phyloP scores from a whole-genome alignment of 2,888 invertebrate genomes.

The Amphimallon solstitiale region DNA sequence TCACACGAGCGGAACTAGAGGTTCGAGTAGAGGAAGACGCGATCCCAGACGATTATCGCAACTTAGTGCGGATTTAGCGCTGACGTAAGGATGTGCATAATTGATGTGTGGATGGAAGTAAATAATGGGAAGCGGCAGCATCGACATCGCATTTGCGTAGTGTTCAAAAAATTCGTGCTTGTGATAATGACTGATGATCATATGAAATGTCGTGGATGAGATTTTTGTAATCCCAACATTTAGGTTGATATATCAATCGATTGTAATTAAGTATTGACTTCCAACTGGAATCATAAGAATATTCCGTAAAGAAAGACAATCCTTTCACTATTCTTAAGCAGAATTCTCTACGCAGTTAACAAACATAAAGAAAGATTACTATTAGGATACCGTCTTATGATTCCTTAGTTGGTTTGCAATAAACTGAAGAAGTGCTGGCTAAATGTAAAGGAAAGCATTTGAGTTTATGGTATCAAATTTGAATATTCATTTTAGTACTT shows the following conservation, averaged over 20 bases:
- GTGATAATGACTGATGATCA: no score
- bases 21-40: constrained; percentile 58
- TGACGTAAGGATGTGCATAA: constrained; percentile 52
- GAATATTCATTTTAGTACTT: no score
- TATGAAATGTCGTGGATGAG: background rate
- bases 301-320: no score
- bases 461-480: no score
- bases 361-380: no score
- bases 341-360: no score
- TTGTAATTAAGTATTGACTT: background rate
- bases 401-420: no score
- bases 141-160: background rate
- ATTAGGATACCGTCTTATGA: no score
- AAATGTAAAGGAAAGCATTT: no score
- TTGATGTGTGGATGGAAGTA: background rate
- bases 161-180: background rate
- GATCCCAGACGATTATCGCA: constrained; percentile 61
- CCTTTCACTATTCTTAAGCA: no score
- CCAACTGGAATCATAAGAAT: background rate
- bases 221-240: background rate
- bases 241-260: background rate
- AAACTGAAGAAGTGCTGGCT: no score
- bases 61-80: constrained; percentile 61
- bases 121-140: background rate
- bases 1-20: constrained; percentile 73